These are phyloP conservation scores for Fragum sueziense DNA, from an alignment of 2,888 invertebrate species.

Conservation along the genomic window DNA sequence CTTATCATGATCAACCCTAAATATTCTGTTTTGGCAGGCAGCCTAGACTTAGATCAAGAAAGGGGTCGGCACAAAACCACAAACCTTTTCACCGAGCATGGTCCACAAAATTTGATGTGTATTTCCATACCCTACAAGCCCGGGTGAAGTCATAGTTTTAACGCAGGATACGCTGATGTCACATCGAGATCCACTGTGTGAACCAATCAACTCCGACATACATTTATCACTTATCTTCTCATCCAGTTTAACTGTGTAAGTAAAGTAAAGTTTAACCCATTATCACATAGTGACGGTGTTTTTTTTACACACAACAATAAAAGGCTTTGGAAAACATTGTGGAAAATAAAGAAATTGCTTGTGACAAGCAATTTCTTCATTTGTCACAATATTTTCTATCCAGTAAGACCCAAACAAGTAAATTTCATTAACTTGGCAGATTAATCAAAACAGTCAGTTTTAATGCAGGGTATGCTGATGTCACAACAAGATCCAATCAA, in stretches of 20 bases:
- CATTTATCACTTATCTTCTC: constrained; percentile 72
- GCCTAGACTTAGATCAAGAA: background rate
- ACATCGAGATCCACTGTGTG: constrained; percentile 61
- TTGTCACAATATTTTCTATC: too few relatives aligned
- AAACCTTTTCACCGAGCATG: constrained; percentile 73
- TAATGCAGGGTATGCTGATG: constrained; percentile 66
- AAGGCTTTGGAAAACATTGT: too few relatives aligned
- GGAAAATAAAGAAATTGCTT: too few relatives aligned
- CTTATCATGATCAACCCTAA: too few relatives aligned
- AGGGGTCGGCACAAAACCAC: background rate
- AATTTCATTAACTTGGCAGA: too few relatives aligned
- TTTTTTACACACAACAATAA: too few relatives aligned
- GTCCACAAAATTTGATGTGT: constrained; percentile 78
- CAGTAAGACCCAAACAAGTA: too few relatives aligned
- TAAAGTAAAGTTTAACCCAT: too few relatives aligned
- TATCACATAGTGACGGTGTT: too few relatives aligned
- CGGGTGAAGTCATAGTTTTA: constrained; percentile 69
- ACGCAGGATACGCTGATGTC: constrained; percentile 67
- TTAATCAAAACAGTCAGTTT: too few relatives aligned
- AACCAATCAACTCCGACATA: constrained; percentile 74
- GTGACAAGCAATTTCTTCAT: too few relatives aligned
- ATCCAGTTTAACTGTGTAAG: constrained; percentile 66
- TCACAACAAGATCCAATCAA: constrained; percentile 62
- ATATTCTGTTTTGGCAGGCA: too few relatives aligned
- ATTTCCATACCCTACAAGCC: constrained; percentile 72